Conservation (phyloP, 2,113 vertebrate genomes). For the Erpornis zantholeuca region DNA sequence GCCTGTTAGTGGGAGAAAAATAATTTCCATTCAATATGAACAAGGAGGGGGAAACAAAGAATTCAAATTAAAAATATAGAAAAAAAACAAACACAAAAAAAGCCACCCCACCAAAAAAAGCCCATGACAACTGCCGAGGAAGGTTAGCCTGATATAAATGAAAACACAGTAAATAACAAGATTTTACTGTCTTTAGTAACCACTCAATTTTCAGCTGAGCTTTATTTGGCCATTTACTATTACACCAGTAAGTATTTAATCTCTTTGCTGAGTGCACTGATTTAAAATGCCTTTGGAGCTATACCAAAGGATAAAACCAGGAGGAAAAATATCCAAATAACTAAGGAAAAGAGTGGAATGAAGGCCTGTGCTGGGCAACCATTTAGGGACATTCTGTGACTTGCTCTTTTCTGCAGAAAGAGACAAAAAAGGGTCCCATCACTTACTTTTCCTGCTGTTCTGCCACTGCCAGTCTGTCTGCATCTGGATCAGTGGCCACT, state of each 20-base stretch:
- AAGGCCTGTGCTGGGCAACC: neutral
- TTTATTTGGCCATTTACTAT: neutral
- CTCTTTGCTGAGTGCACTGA: neutral
- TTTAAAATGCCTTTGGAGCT: neutral
- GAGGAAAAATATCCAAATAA: neutral
- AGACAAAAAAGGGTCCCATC: neutral
- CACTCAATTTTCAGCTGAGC: neutral
- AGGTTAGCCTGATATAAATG: neutral
- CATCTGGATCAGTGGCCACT: slow-evolving; percentile 93
- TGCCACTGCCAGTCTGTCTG: slow-evolving; percentile 91
- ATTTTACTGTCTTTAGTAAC: neutral
- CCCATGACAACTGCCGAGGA: neutral
- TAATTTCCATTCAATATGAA: neutral
- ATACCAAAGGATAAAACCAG: neutral
- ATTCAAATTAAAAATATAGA: too few species aligned
- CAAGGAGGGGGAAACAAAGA: neutral
- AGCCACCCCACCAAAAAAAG: neutral
- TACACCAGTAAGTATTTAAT: neutral
- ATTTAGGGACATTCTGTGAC: neutral
- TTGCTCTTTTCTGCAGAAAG: neutral
- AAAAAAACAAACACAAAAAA: too few species aligned
- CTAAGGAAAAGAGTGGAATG: neutral
- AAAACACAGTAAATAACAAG: neutral
- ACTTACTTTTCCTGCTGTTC: slow-evolving; percentile 83
- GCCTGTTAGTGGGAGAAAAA: neutral